Evolutionary conservation across 2,797 vertebrate species (phyloP).

Genomic region (Chelidonichthys spinosus): DNA sequence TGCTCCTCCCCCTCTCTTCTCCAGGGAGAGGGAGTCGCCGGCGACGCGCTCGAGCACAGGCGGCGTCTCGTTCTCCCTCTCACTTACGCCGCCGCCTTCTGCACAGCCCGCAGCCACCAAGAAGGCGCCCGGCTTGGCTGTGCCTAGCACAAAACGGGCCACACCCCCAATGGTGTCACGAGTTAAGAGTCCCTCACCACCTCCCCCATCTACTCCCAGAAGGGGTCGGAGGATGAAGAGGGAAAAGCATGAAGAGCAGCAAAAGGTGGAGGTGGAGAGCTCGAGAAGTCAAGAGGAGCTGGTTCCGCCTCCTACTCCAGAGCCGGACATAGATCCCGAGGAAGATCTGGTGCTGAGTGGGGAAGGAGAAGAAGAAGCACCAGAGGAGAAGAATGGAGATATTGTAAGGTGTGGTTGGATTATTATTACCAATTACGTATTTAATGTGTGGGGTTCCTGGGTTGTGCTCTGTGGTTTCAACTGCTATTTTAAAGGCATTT

Average conservation of each 20-base stretch:
- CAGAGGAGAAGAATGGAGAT: slow-evolving; percentile 81
- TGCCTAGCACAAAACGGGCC: slow-evolving; percentile 48
- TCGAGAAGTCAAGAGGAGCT: slow-evolving; percentile 75
- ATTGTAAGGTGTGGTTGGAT: slow-evolving; percentile 66
- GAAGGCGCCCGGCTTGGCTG: slow-evolving; percentile 54
- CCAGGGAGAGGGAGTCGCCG: slow-evolving; percentile 75
- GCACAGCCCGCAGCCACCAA: slow-evolving; percentile 51
- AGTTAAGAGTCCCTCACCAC: slow-evolving; percentile 71
- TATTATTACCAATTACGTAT: neutral
- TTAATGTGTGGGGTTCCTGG: slow-evolving; percentile 5
- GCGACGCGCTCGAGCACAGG: slow-evolving; percentile 65
- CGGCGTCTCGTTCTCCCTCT: slow-evolving; percentile 82
- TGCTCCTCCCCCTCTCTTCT: slow-evolving; percentile 74
- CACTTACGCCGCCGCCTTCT: slow-evolving; percentile 73
- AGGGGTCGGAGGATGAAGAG: slow-evolving; percentile 81
- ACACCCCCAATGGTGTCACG: slow-evolving; percentile 27
- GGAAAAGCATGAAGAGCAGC: slow-evolving; percentile 74
- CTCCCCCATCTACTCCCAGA: slow-evolving; percentile 54
- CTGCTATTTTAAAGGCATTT: neutral
- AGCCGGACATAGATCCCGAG: slow-evolving; percentile 76
- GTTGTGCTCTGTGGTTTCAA: neutral
- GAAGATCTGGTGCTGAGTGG: slow-evolving; percentile 78
- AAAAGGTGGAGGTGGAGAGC: slow-evolving; percentile 71
- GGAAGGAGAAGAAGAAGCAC: slow-evolving; percentile 68
- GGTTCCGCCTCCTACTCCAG: slow-evolving; percentile 79